Conservation (phyloP, 2,888 invertebrate genomes). For the Acheta domesticus region DNA sequence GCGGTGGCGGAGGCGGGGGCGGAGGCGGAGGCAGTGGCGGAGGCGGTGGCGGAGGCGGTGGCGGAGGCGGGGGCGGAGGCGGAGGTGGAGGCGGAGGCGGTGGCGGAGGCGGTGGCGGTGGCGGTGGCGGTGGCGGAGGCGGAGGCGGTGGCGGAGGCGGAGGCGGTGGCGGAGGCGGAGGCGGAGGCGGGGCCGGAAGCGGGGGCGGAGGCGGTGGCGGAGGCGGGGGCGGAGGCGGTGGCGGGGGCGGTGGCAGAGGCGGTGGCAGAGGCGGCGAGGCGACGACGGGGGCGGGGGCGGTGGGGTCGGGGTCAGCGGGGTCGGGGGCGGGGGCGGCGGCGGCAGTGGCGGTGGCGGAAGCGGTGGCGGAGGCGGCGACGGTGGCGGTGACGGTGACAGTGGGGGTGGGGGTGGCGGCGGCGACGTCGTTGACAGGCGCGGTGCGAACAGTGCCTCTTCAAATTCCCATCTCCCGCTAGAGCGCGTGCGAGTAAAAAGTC, state of each 20-base stretch:
- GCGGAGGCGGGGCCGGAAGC: slow-evolving; percentile 52
- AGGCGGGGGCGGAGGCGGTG: slow-evolving; percentile 9
- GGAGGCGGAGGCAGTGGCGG: slow-evolving; percentile 24
- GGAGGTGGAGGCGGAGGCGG: slow-evolving; percentile 22
- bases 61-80: slow-evolving; percentile 25
- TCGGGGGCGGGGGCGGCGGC: slow-evolving; percentile 28
- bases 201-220: slow-evolving; percentile 49
- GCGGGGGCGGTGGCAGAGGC: too few species aligned
- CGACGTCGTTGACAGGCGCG: neutral
- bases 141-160: slow-evolving; percentile 44
- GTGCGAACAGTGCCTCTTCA: too few species aligned
- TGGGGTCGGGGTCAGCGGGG: neutral
- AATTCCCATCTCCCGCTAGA: too few species aligned
- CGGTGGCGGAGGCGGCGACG: slow-evolving; percentile 22
- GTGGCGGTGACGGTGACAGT: neutral
- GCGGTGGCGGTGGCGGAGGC: neutral
- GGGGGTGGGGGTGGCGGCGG: neutral
- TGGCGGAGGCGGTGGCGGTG: slow-evolving; percentile 19
- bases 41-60: slow-evolving; percentile 42
- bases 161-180: slow-evolving; percentile 53
- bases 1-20: neutral
- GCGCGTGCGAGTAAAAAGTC: too few species aligned
- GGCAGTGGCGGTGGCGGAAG: slow-evolving; percentile 21
- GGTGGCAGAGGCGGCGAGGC: too few species aligned
- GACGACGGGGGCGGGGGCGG: too few species aligned